These are phyloP conservation scores for Spicauda simplicius DNA, from an alignment of 2,888 invertebrate genomes.

Conservation along the genomic window DNA sequence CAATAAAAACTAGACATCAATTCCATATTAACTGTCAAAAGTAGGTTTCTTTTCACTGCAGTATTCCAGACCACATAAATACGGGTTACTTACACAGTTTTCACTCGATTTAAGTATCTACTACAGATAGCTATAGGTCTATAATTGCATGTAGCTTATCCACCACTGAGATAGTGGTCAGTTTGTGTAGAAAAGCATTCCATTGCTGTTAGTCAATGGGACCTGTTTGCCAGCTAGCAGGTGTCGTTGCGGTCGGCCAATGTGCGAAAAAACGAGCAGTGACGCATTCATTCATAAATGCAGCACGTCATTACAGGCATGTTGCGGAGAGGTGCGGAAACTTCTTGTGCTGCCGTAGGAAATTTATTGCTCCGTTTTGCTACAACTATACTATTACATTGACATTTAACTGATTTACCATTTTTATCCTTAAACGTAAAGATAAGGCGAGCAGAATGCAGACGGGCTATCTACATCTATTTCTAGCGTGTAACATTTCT, in stretches of 20 bases:
- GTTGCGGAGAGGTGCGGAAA: too few relatives aligned
- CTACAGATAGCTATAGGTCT: neutral
- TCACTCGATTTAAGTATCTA: neutral
- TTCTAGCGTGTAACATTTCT: too few relatives aligned
- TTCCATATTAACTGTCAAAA: too few relatives aligned
- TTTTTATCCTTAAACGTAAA: too few relatives aligned
- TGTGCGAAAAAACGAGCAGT: neutral
- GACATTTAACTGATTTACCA: too few relatives aligned
- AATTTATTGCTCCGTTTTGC: too few relatives aligned
- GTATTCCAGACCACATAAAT: neutral
- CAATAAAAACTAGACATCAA: too few relatives aligned
- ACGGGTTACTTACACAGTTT: neutral
- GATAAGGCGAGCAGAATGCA: too few relatives aligned
- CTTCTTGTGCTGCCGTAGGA: too few relatives aligned
- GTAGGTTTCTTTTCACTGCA: neutral
- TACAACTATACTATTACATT: too few relatives aligned
- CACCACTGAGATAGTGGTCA: neutral
- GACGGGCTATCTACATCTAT: too few relatives aligned
- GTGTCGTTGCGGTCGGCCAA: slow-evolving; percentile 20
- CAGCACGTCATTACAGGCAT: too few relatives aligned
- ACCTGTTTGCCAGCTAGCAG: slow-evolving; percentile 32
- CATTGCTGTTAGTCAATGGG: slow-evolving; percentile 47
- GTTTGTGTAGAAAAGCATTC: slow-evolving; percentile 39
- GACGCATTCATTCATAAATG: slow-evolving; percentile 19
- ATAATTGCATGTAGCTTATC: neutral